phyloP scores from a whole-genome alignment of 2,113 vertebrate species.

The Balaeniceps rex region DNA sequence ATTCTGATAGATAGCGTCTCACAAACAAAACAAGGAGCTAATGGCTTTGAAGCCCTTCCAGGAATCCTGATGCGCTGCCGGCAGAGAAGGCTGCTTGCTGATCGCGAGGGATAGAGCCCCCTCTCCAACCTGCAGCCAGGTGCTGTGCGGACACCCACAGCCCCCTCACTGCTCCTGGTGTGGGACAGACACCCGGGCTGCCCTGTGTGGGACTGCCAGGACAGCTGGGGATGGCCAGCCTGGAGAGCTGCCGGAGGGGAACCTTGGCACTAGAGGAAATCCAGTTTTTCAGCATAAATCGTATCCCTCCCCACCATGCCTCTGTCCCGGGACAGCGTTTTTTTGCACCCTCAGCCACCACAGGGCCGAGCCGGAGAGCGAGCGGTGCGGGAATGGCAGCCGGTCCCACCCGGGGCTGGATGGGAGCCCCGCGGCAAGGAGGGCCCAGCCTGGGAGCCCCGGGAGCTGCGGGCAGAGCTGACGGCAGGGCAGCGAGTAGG shows the following conservation, averaged over 20 bases:
- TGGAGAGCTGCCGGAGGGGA: not conserved
- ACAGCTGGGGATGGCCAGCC: not conserved
- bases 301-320: not conserved
- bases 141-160: not conserved
- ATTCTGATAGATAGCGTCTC: not conserved
- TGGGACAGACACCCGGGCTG: not conserved
- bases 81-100: not conserved
- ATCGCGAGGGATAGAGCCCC: not conserved
- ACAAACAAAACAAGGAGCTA: not conserved
- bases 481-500: not conserved
- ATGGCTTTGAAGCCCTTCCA: not conserved
- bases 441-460: not conserved
- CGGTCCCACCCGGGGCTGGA: not conserved
- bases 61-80: not conserved
- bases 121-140: not conserved
- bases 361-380: not conserved
- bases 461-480: not conserved
- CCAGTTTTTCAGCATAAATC: not conserved
- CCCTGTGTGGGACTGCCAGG: not conserved
- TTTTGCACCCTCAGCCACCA: not conserved
- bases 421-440: not conserved
- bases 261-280: not conserved
- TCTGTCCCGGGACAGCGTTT: not conserved
- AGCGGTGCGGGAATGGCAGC: not conserved
- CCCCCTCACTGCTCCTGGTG: accelerated